These are phyloP conservation scores for Callosobruchus maculatus DNA, from an alignment of 2,888 invertebrate genomes.

Conservation along the genomic window DNA sequence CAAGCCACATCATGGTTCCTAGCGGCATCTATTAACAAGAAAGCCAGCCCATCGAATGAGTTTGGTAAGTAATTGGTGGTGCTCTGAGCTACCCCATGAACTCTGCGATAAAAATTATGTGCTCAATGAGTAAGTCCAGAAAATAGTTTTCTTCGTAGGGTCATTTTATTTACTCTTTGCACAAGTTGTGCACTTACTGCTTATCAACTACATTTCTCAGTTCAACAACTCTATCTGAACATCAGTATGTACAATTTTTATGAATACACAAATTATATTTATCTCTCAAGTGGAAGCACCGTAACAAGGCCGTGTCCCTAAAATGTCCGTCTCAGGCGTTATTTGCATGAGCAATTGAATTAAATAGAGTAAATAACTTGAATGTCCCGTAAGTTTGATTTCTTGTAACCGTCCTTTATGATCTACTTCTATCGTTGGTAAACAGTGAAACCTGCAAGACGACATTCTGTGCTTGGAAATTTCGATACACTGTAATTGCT, in stretches of 20 bases:
- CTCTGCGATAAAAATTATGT: no score
- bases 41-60: no score
- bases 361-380: neutral
- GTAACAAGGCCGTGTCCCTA: neutral
- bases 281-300: neutral
- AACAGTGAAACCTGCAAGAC: neutral
- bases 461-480: neutral
- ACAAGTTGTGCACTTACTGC: no score
- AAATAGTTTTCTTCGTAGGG: no score
- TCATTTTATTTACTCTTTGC: no score
- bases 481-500: neutral
- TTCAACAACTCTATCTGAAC: neutral
- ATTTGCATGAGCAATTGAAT: neutral
- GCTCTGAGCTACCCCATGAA: no score
- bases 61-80: no score
- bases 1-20: no score
- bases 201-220: no score
- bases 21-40: no score
- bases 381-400: neutral
- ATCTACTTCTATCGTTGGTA: neutral
- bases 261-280: neutral
- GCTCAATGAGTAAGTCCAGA: no score
- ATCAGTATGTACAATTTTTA: neutral
- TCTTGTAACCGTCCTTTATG: neutral
- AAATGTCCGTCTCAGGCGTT: neutral